phyloP scores from a whole-genome alignment of 1,140 invertebrate species.

The Apis laboriosa region DNA sequence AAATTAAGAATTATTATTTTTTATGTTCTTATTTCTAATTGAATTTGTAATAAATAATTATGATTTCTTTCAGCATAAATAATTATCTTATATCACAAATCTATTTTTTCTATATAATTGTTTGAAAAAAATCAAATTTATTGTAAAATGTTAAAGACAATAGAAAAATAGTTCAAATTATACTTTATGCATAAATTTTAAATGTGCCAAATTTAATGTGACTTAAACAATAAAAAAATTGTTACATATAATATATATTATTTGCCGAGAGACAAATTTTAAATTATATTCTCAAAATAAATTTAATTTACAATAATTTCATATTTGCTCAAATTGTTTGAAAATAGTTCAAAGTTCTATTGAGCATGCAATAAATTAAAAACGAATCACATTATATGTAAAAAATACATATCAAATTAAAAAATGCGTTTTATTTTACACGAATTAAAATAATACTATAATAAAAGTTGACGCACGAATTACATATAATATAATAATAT shows the following conservation, averaged over 20 bases:
- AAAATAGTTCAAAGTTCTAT: conserved; percentile 9
- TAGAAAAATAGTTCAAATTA: conserved; percentile 24
- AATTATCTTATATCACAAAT: conserved; percentile 11
- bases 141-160: conserved; percentile 26
- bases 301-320: conserved; percentile 32
- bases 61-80: conserved; percentile 33
- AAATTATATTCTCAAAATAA: conserved; percentile 29
- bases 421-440: conserved; percentile 13
- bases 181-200: conserved; percentile 37
- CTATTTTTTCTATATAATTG: conserved; percentile 38
- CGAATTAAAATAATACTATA: conserved; percentile 7
- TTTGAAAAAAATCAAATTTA: conserved; percentile 11
- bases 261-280: conserved; percentile 21
- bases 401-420: conserved; percentile 50
- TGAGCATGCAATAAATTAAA: background rate
- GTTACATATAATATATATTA: conserved; percentile 29
- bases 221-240: conserved; percentile 9
- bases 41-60: background rate
- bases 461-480: conserved; percentile 21
- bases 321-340: conserved; percentile 58
- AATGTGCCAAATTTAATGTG: conserved; percentile 55
- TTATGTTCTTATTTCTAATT: conserved; percentile 3
- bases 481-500: background rate
- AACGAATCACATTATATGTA: conserved; percentile 2
- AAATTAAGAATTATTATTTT: background rate